phyloP scores from a whole-genome alignment of 2,888 invertebrate genomes.

The Trichopoda pennipes region DNA sequence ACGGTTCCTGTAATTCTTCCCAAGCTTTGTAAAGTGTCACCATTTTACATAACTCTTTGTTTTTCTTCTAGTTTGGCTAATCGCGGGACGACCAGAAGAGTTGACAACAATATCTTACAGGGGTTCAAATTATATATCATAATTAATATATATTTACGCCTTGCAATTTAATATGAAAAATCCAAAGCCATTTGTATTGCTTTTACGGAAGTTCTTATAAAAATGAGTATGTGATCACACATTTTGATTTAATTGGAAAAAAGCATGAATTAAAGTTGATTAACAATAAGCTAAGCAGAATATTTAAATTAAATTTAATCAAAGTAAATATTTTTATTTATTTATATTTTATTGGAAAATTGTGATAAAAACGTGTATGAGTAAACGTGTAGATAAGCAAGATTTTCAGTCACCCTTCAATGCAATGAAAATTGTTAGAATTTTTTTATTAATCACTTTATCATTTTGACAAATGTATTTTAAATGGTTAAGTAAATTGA shows the following conservation, averaged over 20 bases:
- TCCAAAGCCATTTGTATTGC: not conserved
- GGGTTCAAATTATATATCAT: no score
- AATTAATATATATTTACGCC: not conserved
- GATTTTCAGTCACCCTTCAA: not conserved
- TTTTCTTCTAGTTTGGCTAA: no score
- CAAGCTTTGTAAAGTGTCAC: no score
- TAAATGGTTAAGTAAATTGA: no score
- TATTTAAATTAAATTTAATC: constrained; percentile 51
- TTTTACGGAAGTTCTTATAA: constrained; percentile 23
- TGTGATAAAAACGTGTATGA: not conserved
- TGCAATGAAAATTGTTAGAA: not conserved
- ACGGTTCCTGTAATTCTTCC: no score
- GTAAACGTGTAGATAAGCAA: not conserved
- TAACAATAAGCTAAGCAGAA: constrained; percentile 22
- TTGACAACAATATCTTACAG: no score
- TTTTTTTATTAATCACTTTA: no score
- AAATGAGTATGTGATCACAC: constrained; percentile 50
- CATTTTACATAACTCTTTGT: no score
- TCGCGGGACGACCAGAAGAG: no score
- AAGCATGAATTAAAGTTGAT: constrained; percentile 23
- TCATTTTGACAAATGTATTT: no score
- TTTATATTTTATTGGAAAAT: not conserved
- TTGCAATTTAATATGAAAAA: not conserved
- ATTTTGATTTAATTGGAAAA: constrained; percentile 59
- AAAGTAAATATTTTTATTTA: constrained; percentile 18